These are phyloP conservation scores for Dorcus hopei DNA, from an alignment of 2,888 invertebrate species.

Conservation along the genomic window DNA sequence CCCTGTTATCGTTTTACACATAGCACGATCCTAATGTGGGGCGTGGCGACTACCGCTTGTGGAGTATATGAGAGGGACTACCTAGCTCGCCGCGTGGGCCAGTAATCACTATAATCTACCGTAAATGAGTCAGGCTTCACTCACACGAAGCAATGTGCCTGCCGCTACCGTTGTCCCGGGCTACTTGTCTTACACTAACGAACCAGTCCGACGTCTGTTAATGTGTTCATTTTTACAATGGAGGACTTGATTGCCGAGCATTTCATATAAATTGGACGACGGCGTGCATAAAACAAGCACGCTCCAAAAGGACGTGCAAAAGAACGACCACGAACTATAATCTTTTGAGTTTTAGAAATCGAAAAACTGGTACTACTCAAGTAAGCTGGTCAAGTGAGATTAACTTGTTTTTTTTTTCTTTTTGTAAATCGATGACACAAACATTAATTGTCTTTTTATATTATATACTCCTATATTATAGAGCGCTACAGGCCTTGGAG, in stretches of 20 bases:
- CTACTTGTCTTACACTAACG: conserved; percentile 23
- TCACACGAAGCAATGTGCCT: conserved; percentile 34
- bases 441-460: too few relatives aligned
- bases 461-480: too few relatives aligned
- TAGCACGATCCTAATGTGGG: conserved; percentile 33
- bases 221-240: not conserved
- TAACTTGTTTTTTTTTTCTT: too few relatives aligned
- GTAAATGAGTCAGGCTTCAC: conserved; percentile 42
- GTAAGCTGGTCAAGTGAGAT: too few relatives aligned
- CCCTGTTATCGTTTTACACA: conserved; percentile 25
- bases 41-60: conserved; percentile 34
- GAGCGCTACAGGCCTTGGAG: too few relatives aligned
- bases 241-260: not conserved
- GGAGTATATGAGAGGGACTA: conserved; percentile 20
- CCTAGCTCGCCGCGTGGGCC: conserved; percentile 36
- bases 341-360: too few relatives aligned
- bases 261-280: not conserved
- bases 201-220: conserved; percentile 6
- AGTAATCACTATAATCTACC: conserved; percentile 43
- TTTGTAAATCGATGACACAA: too few relatives aligned
- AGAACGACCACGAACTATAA: too few relatives aligned
- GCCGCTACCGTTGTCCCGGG: conserved; percentile 12
- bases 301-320: too few relatives aligned
- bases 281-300: too few relatives aligned
- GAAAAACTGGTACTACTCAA: too few relatives aligned